These are phyloP conservation scores for Dasysyrphus tricinctus DNA, from an alignment of 2,888 invertebrate species.

Conservation along the genomic window DNA sequence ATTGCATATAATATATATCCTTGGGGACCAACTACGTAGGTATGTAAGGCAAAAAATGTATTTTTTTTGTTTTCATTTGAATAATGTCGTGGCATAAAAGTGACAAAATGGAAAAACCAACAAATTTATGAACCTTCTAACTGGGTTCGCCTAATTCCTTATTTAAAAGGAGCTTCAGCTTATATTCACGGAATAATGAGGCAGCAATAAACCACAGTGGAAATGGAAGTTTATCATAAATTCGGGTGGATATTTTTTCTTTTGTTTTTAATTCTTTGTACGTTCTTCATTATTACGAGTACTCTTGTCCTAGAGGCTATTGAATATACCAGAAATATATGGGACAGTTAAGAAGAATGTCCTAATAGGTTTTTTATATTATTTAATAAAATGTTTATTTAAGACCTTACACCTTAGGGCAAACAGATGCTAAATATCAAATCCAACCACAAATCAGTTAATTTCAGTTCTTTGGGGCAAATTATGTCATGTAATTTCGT, in stretches of 20 bases:
- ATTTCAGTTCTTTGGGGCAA: too few species aligned
- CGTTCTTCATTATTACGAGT: too few species aligned
- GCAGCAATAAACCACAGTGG: neutral
- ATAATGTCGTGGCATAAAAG: neutral
- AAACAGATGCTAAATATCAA: too few species aligned
- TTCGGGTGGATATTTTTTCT: neutral
- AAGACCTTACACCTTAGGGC: too few species aligned
- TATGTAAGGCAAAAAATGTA: neutral
- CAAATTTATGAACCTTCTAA: neutral
- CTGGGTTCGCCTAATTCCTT: neutral
- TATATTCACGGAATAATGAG: neutral
- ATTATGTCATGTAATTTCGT: too few species aligned
- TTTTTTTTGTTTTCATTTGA: constrained; percentile 12
- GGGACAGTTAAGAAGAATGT: too few species aligned
- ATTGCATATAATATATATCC: neutral
- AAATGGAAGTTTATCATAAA: neutral
- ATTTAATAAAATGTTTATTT: too few species aligned
- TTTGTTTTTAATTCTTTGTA: too few species aligned
- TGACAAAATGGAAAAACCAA: neutral
- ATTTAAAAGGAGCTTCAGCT: neutral
- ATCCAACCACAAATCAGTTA: too few species aligned
- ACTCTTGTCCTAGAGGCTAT: too few species aligned
- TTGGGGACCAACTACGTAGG: neutral
- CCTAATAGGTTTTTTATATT: too few species aligned
- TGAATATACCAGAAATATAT: too few species aligned